A percentile compares a stretch with the other conserved stretches of the same genome.
Conservation (phyloP, 2,113 vertebrate genomes). For the Tychaedon coryphoeus region DNA sequence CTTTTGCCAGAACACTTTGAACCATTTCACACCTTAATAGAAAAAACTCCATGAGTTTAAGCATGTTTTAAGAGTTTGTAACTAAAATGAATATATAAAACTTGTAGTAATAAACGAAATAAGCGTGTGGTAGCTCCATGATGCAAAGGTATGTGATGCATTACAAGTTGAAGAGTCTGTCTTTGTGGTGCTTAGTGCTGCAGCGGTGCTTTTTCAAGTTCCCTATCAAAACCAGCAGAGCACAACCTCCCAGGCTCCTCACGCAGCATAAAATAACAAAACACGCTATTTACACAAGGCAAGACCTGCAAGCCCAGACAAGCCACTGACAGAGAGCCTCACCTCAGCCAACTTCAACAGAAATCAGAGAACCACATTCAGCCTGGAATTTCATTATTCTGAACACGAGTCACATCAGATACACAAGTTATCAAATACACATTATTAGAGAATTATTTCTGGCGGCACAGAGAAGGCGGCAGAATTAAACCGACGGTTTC, state of each 20-base stretch:
- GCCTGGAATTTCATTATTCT: constrained; percentile 74
- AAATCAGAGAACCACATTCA: constrained; percentile 18
- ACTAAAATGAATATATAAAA: background rate
- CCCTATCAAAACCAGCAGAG: background rate
- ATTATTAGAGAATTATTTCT: constrained; percentile 41
- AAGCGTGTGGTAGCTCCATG: rapidly evolving
- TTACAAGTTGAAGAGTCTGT: background rate
- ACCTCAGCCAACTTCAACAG: background rate
- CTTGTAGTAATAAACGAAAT: background rate
- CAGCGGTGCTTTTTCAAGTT: background rate
- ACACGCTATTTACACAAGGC: background rate
- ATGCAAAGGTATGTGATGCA: background rate
- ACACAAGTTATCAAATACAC: constrained; percentile 12
- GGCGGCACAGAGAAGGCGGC: background rate
- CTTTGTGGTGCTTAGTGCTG: background rate
- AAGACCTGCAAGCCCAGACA: constrained; percentile 34
- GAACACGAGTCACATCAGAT: constrained; percentile 69
- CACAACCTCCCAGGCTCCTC: background rate
- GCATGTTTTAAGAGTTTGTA: background rate
- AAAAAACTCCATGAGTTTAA: background rate
- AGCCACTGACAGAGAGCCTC: background rate
- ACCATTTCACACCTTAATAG: background rate
- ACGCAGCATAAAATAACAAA: background rate
- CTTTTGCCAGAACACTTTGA: background rate
- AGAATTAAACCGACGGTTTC: background rate